Evolutionary conservation across 1,140 invertebrate genomes (phyloP), one percentile per base, ranked within the genome.

Genomic region (Ceratitis capitata): DNA sequence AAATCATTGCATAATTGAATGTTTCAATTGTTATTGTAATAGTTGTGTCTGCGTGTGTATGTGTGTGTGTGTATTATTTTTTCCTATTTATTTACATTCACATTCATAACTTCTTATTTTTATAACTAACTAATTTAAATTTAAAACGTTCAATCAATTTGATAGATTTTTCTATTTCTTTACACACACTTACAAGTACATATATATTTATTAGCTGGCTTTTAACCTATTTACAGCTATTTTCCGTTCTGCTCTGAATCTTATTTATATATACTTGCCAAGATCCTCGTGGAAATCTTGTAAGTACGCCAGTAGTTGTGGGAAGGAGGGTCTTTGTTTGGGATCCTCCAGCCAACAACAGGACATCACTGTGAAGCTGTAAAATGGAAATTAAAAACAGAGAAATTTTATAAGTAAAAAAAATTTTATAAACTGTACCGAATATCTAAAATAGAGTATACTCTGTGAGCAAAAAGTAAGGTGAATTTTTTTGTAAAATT

Each of bases 241-340:
- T 19, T 61, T 61, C 56, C 29, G 23, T 29, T 4, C 5, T 26
- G 7, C n/a, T 78, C 12, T 53, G 3, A 0, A 9, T 23, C 3
- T 35, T 1, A n/a, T 78, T 92, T 93, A 96, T 86, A 96, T 96
- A 89, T 96, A 96, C 90, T 95, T 95, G 86, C 95, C 95, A 47
- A 97, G 94, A 86, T 96, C 96, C 90, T 96, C 95, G 92, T 97
- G 95, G 92, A 98, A 98, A 92, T 98, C 96, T 92, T 98, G 96
- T 84, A 98, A 94, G 91, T 96, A 98, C 42, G 95, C 95, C 53
- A 97, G 93, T 2, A 98, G 94, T 89, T 98, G 97, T 32, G 95
- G 95, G 88, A 97, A 96, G 19, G 96, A 96, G 1, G 97, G 97
- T 64, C 98, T 92, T 86, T 97, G 96, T 53, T 96, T 95, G 3